A percentile compares a stretch with the other conserved stretches of the same genome.
Evolutionary conservation across 2,888 invertebrate species (phyloP).

Genomic region (Yponomeuta cagnagella): DNA sequence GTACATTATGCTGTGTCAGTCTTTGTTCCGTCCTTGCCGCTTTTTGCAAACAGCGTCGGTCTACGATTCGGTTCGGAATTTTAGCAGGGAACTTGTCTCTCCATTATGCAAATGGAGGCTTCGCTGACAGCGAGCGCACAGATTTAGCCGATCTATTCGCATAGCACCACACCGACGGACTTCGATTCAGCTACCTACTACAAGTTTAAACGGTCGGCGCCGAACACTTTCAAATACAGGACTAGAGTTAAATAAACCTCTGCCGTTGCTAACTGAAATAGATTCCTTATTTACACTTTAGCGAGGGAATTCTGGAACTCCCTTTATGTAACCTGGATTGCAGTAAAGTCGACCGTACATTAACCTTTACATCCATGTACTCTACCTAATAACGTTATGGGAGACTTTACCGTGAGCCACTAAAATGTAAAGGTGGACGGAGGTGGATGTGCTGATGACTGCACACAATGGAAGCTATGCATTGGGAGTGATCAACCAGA

Average conservation of each 20-base stretch:
- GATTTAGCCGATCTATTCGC: slow-evolving; percentile 62
- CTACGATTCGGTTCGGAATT: background rate
- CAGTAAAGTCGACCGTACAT: too few species aligned
- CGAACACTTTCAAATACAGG: background rate
- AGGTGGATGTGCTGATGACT: background rate
- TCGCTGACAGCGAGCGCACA: slow-evolving; percentile 33
- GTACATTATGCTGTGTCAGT: background rate
- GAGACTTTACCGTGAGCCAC: too few species aligned
- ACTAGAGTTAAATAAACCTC: background rate
- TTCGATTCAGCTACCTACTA: slow-evolving; percentile 29
- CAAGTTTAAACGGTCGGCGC: slow-evolving; percentile 35
- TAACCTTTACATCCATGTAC: too few species aligned
- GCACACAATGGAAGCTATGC: background rate
- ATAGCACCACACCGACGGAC: slow-evolving; percentile 34
- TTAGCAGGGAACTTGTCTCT: slow-evolving; percentile 31
- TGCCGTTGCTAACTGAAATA: background rate
- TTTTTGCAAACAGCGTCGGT: background rate
- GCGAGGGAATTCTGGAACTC: background rate
- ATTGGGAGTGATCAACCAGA: slow-evolving; percentile 8
- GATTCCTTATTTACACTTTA: background rate
- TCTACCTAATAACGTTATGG: too few species aligned
- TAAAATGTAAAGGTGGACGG: too few species aligned
- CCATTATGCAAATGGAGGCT: slow-evolving; percentile 67
- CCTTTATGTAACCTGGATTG: background rate
- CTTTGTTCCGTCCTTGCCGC: background rate